These are phyloP conservation scores for Buceros bicornis DNA, from an alignment of 2,797 vertebrate species.

Conservation along the genomic window DNA sequence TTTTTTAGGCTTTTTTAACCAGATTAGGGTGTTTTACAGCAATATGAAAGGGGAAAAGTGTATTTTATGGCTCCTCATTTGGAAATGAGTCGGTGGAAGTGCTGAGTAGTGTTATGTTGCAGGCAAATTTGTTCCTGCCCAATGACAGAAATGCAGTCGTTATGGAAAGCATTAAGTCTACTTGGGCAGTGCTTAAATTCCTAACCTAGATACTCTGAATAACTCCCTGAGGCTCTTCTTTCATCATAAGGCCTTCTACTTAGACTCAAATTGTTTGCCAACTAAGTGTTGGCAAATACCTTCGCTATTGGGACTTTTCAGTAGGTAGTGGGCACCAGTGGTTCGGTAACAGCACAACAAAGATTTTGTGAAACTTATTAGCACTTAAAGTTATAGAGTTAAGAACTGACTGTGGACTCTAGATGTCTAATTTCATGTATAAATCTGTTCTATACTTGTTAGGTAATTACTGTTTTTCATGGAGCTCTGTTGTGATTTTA, in stretches of 20 bases:
- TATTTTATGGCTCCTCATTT: background rate
- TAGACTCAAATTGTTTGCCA: background rate
- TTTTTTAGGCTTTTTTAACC: background rate
- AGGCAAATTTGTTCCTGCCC: background rate
- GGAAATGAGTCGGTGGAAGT: background rate
- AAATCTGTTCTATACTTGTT: background rate
- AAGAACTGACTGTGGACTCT: background rate
- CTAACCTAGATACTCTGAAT: background rate
- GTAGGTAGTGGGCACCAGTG: background rate
- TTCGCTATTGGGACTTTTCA: background rate
- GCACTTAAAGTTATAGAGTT: background rate
- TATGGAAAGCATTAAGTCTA: background rate
- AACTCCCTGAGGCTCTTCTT: background rate
- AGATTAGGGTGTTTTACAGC: background rate
- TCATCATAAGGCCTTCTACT: background rate
- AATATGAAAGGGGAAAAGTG: background rate
- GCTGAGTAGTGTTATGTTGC: background rate
- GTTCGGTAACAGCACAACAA: background rate
- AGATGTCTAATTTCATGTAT: background rate
- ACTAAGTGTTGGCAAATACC: background rate
- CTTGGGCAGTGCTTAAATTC: slow-evolving; percentile 7
- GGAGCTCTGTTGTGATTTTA: background rate
- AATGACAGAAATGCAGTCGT: background rate
- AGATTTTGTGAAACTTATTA: background rate
- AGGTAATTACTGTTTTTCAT: background rate